Evolutionary conservation across 92 coral and sea anemone species (phyloP).

Genomic region (Muricea muricata): DNA sequence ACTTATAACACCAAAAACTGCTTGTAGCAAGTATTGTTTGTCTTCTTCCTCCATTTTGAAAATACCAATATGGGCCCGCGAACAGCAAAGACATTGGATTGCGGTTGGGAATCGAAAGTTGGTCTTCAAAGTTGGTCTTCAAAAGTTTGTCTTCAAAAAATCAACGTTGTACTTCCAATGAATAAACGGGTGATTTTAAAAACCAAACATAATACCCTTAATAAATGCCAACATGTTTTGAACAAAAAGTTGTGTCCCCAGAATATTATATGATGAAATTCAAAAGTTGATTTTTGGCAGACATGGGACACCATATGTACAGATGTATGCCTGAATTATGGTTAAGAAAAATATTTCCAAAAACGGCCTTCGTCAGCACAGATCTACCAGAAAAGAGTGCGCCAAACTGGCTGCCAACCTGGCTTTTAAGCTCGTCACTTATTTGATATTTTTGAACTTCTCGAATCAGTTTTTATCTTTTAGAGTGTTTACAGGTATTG

Average conservation of each 20-base stretch:
- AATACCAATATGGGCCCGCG: not conserved
- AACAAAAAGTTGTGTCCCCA: too few species aligned
- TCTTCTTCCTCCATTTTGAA: conserved; percentile 4
- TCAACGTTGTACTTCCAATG: not conserved
- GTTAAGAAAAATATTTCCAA: too few species aligned
- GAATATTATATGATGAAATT: too few species aligned
- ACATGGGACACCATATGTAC: too few species aligned
- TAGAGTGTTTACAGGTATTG: not conserved
- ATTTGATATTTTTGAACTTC: not conserved
- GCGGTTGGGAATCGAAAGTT: not conserved
- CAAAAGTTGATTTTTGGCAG: too few species aligned
- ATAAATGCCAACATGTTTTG: too few species aligned
- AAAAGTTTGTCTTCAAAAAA: too few species aligned
- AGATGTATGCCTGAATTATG: too few species aligned
- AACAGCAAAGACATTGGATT: not conserved
- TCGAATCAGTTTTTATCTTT: not conserved
- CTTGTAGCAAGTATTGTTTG: conserved; percentile 6
- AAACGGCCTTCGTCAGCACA: too few species aligned
- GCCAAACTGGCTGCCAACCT: not conserved
- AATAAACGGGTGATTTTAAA: too few species aligned
- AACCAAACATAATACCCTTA: too few species aligned
- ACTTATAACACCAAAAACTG: not conserved
- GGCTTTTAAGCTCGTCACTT: not conserved
- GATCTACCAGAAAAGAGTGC: too few species aligned
- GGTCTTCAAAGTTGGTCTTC: not conserved